These are phyloP conservation scores for Melanotaenia parkinsoni DNA, from an alignment of 2,797 vertebrate genomes.

Conservation along the genomic window DNA sequence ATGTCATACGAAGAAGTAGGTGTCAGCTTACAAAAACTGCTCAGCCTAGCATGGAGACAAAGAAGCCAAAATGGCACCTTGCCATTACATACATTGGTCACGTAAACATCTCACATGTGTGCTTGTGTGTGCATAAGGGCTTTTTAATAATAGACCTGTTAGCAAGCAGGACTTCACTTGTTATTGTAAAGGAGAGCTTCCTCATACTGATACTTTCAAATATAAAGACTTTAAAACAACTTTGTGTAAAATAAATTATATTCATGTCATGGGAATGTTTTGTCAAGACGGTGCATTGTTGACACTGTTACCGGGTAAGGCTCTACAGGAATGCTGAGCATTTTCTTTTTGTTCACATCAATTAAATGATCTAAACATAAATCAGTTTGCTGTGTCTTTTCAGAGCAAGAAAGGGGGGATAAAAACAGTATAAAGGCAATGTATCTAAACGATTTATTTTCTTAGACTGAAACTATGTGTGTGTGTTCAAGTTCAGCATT, in stretches of 20 bases:
- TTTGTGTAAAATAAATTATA: not conserved
- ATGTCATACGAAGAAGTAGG: conserved; percentile 75
- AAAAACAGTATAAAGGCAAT: not conserved
- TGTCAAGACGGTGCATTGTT: not conserved
- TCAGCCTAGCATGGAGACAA: conserved; percentile 83
- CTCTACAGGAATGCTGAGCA: not conserved
- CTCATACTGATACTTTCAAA: not conserved
- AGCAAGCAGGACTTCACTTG: conserved; percentile 31
- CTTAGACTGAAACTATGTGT: too few species aligned
- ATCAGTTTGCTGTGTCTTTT: not conserved
- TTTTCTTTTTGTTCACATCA: not conserved
- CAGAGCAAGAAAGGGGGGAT: not conserved
- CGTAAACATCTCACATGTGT: conserved; percentile 73
- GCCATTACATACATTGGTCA: conserved; percentile 63
- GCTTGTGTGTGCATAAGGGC: conserved; percentile 59
- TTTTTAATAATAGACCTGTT: conserved; percentile 59
- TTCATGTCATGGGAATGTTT: not conserved
- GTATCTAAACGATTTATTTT: too few species aligned
- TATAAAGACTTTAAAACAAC: not conserved
- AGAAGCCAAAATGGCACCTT: conserved; percentile 82
- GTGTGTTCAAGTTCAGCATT: too few species aligned
- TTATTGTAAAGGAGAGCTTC: conserved; percentile 19
- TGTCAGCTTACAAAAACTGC: conserved; percentile 82
- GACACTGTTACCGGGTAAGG: not conserved
- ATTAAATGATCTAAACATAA: not conserved